These are phyloP conservation scores for Esox masquinongy DNA, from an alignment of 2,797 vertebrate genomes.

Conservation along the genomic window DNA sequence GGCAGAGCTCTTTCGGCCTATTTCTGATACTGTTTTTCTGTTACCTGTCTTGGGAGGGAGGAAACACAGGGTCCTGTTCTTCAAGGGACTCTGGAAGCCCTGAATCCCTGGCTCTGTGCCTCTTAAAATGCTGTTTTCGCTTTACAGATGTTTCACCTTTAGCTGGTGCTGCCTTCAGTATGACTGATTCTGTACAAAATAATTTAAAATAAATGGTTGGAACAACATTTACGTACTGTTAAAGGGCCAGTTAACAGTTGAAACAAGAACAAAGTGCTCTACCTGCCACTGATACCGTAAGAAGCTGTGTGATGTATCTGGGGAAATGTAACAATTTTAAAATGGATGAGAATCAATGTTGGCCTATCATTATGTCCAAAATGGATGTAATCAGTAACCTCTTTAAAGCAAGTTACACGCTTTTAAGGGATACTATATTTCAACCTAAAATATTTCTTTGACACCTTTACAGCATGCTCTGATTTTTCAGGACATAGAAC, in stretches of 20 bases:
- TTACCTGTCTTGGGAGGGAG: conserved; percentile 69
- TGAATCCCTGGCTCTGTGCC: conserved; percentile 63
- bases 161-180: conserved; percentile 28
- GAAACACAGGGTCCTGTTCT: conserved; percentile 63
- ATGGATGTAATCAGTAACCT: too few relatives aligned
- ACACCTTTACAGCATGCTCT: neutral
- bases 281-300: too few relatives aligned
- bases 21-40: neutral
- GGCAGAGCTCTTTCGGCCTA: neutral
- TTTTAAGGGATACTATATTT: neutral
- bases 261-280: neutral
- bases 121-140: conserved; percentile 47
- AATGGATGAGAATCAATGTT: too few relatives aligned
- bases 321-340: too few relatives aligned
- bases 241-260: neutral
- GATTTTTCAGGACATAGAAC: neutral
- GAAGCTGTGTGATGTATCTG: too few relatives aligned
- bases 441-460: neutral
- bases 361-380: too few relatives aligned
- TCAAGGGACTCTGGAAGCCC: conserved; percentile 64
- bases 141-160: conserved; percentile 33
- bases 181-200: conserved; percentile 30
- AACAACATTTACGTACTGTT: conserved; percentile 1
- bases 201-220: conserved; percentile 12
- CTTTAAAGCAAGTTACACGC: neutral